phyloP scores from a whole-genome alignment of 2,888 invertebrate species.

The Leptinotarsa rubiginosa region DNA sequence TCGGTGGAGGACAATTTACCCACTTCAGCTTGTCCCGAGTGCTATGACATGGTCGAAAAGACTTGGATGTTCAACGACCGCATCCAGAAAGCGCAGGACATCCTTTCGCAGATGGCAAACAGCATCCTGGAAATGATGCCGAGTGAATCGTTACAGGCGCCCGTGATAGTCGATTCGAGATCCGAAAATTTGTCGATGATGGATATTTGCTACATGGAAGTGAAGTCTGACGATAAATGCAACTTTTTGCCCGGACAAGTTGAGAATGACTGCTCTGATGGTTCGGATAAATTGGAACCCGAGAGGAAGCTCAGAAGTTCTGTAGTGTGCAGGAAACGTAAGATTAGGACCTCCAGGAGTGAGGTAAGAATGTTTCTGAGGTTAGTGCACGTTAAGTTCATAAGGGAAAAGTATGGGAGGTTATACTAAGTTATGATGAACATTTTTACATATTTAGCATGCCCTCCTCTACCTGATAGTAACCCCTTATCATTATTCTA shows the following conservation, averaged over 20 bases:
- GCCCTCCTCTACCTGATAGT: no score
- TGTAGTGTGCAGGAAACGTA: slow-evolving; percentile 32
- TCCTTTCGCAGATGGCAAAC: slow-evolving; percentile 51
- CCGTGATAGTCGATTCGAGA: slow-evolving; percentile 22
- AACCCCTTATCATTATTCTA: slow-evolving; percentile 20
- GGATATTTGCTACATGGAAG: slow-evolving; percentile 37
- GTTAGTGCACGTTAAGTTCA: no score
- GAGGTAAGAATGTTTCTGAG: slow-evolving; percentile 33
- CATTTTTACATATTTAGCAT: no score
- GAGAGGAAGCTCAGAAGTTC: slow-evolving; percentile 23
- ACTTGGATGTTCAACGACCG: slow-evolving; percentile 63
- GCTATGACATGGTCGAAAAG: slow-evolving; percentile 61
- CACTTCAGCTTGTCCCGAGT: slow-evolving; percentile 59
- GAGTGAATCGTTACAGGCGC: slow-evolving; percentile 31
- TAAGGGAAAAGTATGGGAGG: no score
- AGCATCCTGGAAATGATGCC: slow-evolving; percentile 34
- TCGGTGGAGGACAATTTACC: slow-evolving; percentile 60
- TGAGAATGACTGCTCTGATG: slow-evolving; percentile 37
- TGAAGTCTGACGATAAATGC: slow-evolving; percentile 35
- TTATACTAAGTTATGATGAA: no score
- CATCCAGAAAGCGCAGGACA: slow-evolving; percentile 63
- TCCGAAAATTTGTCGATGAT: slow-evolving; percentile 30
- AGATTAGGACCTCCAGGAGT: slow-evolving; percentile 37
- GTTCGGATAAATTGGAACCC: slow-evolving; percentile 35
- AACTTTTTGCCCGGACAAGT: slow-evolving; percentile 37